phyloP scores from a whole-genome alignment of 1,140 invertebrate genomes.

The Ceratina japonica region DNA sequence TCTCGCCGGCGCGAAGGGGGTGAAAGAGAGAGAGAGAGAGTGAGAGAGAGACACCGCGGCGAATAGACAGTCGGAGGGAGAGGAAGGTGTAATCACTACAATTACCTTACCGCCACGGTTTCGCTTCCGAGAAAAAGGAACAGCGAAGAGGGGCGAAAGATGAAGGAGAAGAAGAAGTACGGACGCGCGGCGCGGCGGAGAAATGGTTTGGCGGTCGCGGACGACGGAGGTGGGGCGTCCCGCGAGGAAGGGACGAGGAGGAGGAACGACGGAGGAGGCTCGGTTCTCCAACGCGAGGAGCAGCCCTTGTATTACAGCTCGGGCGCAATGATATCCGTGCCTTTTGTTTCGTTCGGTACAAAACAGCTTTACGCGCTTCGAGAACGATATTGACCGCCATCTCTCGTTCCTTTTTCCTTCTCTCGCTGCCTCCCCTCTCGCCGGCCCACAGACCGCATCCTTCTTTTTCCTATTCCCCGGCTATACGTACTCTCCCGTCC shows the following conservation, averaged over 20 bases:
- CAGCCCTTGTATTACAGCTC: slow-evolving; percentile 50
- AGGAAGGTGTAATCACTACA: slow-evolving; percentile 71
- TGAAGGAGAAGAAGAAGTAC: slow-evolving; percentile 33
- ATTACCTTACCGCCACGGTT: slow-evolving; percentile 72
- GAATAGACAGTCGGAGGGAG: slow-evolving; percentile 43
- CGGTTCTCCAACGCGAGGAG: slow-evolving; percentile 12
- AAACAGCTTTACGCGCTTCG: slow-evolving; percentile 61
- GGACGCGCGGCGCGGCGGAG: slow-evolving; percentile 27
- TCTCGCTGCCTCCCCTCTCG: slow-evolving; percentile 12
- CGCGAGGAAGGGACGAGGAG: slow-evolving; percentile 25
- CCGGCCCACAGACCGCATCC: not conserved
- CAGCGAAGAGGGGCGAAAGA: slow-evolving; percentile 39
- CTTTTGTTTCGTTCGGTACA: slow-evolving; percentile 67
- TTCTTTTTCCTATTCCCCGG: slow-evolving; percentile 42
- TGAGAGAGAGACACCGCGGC: slow-evolving; percentile 32
- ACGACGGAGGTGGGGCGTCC: slow-evolving; percentile 36
- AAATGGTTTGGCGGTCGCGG: slow-evolving; percentile 60
- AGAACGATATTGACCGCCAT: slow-evolving; percentile 59
- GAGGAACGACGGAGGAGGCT: slow-evolving; percentile 30
- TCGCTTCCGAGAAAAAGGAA: slow-evolving; percentile 71
- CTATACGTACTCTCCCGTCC: not conserved
- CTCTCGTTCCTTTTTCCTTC: slow-evolving; percentile 30
- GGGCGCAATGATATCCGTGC: slow-evolving; percentile 59
- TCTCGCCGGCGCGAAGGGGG: slow-evolving; percentile 7
- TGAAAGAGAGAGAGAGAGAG: too few species aligned